These are phyloP conservation scores for Salarias fasciatus DNA, from an alignment of 2,797 vertebrate genomes.

Conservation along the genomic window DNA sequence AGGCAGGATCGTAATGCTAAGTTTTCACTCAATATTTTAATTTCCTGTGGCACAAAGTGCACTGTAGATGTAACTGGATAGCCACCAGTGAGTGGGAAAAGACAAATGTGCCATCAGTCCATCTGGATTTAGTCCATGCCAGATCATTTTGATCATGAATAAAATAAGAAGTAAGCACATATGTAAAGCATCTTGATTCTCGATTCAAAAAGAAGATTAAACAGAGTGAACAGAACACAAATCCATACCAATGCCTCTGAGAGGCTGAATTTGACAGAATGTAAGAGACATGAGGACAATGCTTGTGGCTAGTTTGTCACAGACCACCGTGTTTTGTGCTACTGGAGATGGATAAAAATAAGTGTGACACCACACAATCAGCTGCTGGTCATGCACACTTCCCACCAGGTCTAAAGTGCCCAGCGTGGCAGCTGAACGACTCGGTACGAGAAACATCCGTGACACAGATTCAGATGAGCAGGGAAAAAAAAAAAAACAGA, in stretches of 20 bases:
- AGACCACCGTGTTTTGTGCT: constrained; percentile 22
- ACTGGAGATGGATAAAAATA: constrained; percentile 51
- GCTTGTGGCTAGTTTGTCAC: constrained; percentile 22
- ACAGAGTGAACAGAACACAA: background rate
- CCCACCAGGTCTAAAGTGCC: constrained; percentile 24
- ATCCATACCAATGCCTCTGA: constrained; percentile 1
- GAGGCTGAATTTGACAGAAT: background rate
- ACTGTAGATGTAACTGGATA: constrained; percentile 56
- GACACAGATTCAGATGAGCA: constrained; percentile 28
- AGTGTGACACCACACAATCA: constrained; percentile 52
- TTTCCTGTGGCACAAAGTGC: constrained; percentile 53
- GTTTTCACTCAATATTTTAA: constrained; percentile 63
- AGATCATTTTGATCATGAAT: background rate
- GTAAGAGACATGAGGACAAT: constrained; percentile 12
- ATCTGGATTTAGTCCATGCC: constrained; percentile 21
- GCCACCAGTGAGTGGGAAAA: constrained; percentile 34
- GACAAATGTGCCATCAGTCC: constrained; percentile 20
- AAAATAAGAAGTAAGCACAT: too few relatives aligned
- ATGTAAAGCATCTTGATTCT: too few relatives aligned
- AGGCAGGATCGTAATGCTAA: constrained; percentile 30
- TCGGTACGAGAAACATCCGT: constrained; percentile 22
- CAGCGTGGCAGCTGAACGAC: constrained; percentile 13
- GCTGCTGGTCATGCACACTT: constrained; percentile 56
- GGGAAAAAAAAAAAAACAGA: constrained; percentile 1
- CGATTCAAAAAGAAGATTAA: background rate